A percentile compares a stretch with the other conserved stretches of the same genome.
phyloP scores from a whole-genome alignment of 2,113 vertebrate genomes.

The Apistogramma diplotaenia region DNA sequence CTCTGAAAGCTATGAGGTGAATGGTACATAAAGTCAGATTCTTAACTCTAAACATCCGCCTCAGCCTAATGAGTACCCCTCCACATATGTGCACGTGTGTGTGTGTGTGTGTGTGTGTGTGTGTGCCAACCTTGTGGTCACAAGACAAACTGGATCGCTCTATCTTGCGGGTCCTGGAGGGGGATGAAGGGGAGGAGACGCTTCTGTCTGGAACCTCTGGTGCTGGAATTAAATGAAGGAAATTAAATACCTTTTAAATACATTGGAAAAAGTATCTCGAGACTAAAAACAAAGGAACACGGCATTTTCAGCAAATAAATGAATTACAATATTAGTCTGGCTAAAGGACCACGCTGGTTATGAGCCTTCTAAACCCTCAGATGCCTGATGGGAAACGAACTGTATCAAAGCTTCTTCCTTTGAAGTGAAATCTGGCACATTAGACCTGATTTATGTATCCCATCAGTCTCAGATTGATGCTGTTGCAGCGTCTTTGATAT shows the following conservation, averaged over 20 bases:
- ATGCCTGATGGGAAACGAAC: not conserved
- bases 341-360: not conserved
- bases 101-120: not conserved
- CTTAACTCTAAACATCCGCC: too few relatives aligned
- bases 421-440: too few relatives aligned
- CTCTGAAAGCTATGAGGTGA: too few relatives aligned
- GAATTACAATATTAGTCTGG: not conserved
- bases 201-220: slow-evolving; percentile 59
- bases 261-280: not conserved
- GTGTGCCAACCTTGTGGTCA: slow-evolving; percentile 67
- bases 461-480: not conserved
- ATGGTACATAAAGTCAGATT: too few relatives aligned
- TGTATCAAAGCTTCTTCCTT: too few relatives aligned
- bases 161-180: slow-evolving; percentile 69
- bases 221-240: slow-evolving; percentile 6
- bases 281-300: not conserved
- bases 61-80: too few relatives aligned
- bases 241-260: not conserved
- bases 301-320: not conserved
- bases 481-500: too few relatives aligned
- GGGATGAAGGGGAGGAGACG: slow-evolving; percentile 69
- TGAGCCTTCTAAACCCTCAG: not conserved
- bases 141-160: slow-evolving; percentile 70
- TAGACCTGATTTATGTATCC: not conserved
- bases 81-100: not conserved